Conservation (phyloP, 2,888 invertebrate species). For the Buathra laborator region DNA sequence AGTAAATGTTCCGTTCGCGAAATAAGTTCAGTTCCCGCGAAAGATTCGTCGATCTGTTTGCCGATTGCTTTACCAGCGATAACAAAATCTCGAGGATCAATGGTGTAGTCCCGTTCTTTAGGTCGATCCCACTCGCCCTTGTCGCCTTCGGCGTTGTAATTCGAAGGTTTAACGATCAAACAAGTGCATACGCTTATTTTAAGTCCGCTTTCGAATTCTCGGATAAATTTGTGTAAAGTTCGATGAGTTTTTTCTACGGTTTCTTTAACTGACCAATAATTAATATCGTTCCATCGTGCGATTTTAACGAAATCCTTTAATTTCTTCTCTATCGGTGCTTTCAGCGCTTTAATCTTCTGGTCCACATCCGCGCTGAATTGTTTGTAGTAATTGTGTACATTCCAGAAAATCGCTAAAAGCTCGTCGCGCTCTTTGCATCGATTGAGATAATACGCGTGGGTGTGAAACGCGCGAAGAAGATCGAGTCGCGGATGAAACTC, state of each 20-base stretch:
- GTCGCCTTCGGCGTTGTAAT: constrained; percentile 80
- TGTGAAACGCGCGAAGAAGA: constrained; percentile 93
- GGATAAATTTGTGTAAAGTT: constrained; percentile 94
- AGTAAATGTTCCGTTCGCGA: constrained; percentile 86
- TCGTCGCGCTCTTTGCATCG: constrained; percentile 83
- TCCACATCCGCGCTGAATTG: constrained; percentile 91
- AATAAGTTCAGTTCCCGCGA: constrained; percentile 78
- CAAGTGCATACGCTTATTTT: constrained; percentile 77
- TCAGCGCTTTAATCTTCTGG: constrained; percentile 89
- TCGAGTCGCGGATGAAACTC: constrained; percentile 93
- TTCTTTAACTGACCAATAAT: constrained; percentile 96
- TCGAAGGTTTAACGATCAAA: constrained; percentile 82
- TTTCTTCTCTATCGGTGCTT: constrained; percentile 95
- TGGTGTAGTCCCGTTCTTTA: constrained; percentile 78
- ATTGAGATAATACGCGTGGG: constrained; percentile 90
- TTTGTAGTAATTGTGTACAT: constrained; percentile 93
- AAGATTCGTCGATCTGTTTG: background rate
- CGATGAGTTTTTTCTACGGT: constrained; percentile 95
- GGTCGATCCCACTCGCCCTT: constrained; percentile 82
- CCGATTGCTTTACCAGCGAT: constrained; percentile 14
- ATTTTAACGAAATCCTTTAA: constrained; percentile 97
- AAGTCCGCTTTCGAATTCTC: constrained; percentile 91
- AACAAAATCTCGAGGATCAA: constrained; percentile 82
- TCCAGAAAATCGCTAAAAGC: constrained; percentile 91
- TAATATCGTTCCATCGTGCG: constrained; percentile 97